Base-by-base conservation (phyloP, 2,797 vertebrate genomes). In the Sebastes nivosus region DNA sequence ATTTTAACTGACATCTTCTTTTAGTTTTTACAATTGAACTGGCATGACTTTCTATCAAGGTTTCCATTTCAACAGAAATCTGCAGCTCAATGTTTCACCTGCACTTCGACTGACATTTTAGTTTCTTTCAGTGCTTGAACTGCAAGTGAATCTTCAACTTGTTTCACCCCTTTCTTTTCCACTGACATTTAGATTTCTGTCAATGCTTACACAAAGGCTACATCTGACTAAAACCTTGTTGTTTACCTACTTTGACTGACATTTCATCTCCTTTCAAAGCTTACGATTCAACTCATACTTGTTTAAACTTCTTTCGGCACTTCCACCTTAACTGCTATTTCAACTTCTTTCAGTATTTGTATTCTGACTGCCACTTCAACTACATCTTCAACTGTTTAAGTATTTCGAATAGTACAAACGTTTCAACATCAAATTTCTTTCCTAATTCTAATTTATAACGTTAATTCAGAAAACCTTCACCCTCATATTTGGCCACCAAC, bases 181-280 rank as follows among this genome's bases (percentile, higher is more conserved):
- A 46, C 14, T 46, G 42, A 46, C 42, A 46, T 46, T 0, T 46
- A 0, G 1, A 0, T 18, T 18, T 18, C 16, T 8, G 0, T 46
- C 16, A 46, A 18, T 46, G 42, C 0, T 46, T 46, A 46, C 16
- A 46, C 42, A 7, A 16, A 46, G 42, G 16, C 42, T 46, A 18
- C 38, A 16, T 42, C 38, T 42, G 42, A 18, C 42, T 46, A 18
- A 46, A 18, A 46, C 42, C 6, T 46, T 46, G 5, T 42, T 42
- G 14, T 42, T 42, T 42, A 42, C 27, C 10, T 30, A 2, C 16
- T 25, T 63, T 8, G 14, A 20, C 59, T 18, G 54, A 38, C 32
- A 75, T 4, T 25, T 14, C 16, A 58, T 2, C 10, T 71, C 4
- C 8, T 42, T 58, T 59, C 18, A 70, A 57, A 22, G 4, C 4